phyloP scores from a whole-genome alignment of 2,888 invertebrate species.

The Acrocera orbiculus region DNA sequence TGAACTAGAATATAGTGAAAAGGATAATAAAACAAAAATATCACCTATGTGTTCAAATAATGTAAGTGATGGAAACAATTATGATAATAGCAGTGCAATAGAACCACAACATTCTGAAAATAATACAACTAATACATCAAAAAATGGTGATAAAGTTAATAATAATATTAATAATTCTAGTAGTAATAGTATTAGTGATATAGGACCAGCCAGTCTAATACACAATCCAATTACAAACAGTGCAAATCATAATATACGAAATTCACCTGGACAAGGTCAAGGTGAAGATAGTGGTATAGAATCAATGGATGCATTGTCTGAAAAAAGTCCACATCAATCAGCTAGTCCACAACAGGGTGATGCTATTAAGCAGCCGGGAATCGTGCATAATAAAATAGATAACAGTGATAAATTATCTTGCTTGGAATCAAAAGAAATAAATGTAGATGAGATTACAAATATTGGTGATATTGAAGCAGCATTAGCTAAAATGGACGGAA shows the following conservation, averaged over 20 bases:
- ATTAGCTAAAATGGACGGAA: slow-evolving; percentile 48
- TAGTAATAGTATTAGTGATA: slow-evolving; percentile 2
- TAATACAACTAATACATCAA: background rate
- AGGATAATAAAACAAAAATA: too few species aligned
- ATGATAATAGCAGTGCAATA: slow-evolving; percentile 3
- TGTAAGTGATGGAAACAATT: background rate
- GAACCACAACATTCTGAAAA: too few species aligned
- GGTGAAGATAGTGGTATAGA: slow-evolving; percentile 86
- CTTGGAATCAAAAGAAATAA: slow-evolving; percentile 8
- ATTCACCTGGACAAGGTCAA: slow-evolving; percentile 37
- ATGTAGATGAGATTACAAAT: slow-evolving; percentile 34
- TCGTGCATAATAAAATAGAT: slow-evolving; percentile 11
- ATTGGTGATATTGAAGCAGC: slow-evolving; percentile 51
- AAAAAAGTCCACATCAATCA: slow-evolving; percentile 79
- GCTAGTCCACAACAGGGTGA: slow-evolving; percentile 43
- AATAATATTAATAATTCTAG: slow-evolving; percentile 3
- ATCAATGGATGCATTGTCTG: slow-evolving; percentile 85
- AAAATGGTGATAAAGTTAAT: background rate
- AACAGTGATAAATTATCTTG: slow-evolving; percentile 5
- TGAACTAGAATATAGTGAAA: too few species aligned
- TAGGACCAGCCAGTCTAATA: background rate
- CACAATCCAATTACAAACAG: slow-evolving; percentile 6
- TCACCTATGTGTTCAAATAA: too few species aligned
- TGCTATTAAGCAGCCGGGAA: slow-evolving; percentile 4
- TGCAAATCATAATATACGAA: slow-evolving; percentile 17